phyloP scores from a whole-genome alignment of 2,113 vertebrate species.

The Planiliza haematocheilus region DNA sequence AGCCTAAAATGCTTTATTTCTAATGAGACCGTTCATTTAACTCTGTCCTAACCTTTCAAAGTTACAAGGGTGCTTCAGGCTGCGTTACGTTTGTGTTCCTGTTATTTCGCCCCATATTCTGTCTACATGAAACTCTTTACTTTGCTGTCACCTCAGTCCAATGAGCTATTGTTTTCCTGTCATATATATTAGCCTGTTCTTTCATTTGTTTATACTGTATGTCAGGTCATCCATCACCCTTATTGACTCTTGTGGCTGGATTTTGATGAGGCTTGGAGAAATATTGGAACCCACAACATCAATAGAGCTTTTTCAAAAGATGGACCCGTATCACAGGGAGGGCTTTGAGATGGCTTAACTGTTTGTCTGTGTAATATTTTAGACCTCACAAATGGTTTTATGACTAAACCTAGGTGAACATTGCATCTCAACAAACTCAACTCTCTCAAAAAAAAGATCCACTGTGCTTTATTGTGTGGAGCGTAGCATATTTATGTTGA shows the following conservation, averaged over 20 bases:
- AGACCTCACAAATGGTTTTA: not conserved
- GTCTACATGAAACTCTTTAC: not conserved
- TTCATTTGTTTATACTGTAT: slow-evolving; percentile 23
- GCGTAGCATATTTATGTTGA: too few relatives aligned
- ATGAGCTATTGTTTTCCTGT: slow-evolving; percentile 11
- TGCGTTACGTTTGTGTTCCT: not conserved
- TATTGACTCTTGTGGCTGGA: slow-evolving; percentile 7
- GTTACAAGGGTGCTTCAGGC: not conserved
- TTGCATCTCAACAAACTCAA: too few relatives aligned
- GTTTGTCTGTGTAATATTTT: not conserved
- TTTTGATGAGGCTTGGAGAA: slow-evolving; percentile 9
- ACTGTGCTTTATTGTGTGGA: too few relatives aligned
- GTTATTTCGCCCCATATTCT: not conserved
- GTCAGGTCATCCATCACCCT: slow-evolving; percentile 42
- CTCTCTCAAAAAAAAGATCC: too few relatives aligned
- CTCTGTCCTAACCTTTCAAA: not conserved
- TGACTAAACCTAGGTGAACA: not conserved
- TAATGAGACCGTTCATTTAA: not conserved
- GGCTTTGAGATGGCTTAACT: not conserved
- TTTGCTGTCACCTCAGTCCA: slow-evolving; percentile 9
- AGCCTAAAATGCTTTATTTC: not conserved
- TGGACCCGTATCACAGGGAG: not conserved
- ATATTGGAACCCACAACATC: slow-evolving; percentile 2
- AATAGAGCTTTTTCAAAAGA: not conserved
- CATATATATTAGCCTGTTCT: slow-evolving; percentile 9